Percentiles rank a stretch among this genome's conserved stretches.
These are phyloP conservation scores for Zygothrica quintamaculata DNA, from an alignment of 2,888 invertebrate species.

Conservation along the genomic window DNA sequence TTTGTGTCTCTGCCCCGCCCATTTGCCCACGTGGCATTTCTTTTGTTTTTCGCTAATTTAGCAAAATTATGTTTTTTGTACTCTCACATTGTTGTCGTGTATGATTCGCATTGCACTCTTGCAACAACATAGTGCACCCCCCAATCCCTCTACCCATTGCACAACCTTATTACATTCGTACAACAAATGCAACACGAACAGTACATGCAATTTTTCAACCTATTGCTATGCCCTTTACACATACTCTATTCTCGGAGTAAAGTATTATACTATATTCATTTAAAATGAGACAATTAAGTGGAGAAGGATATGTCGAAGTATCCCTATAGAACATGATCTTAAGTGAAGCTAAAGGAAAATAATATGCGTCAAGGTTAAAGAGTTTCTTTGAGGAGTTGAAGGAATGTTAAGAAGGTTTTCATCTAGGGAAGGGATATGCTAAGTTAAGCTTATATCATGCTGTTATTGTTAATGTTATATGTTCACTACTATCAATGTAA, in stretches of 20 bases:
- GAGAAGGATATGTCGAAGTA: too few relatives aligned
- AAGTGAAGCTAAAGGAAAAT: too few relatives aligned
- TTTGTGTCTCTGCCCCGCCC: slow-evolving; percentile 36
- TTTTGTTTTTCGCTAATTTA: slow-evolving; percentile 82
- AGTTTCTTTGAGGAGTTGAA: too few relatives aligned
- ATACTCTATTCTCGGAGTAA: slow-evolving; percentile 1
- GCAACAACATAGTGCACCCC: slow-evolving; percentile 29
- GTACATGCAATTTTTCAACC: slow-evolving; percentile 66
- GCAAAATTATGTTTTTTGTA: slow-evolving; percentile 80
- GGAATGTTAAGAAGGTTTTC: too few relatives aligned
- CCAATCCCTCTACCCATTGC: slow-evolving; percentile 2
- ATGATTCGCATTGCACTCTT: slow-evolving; percentile 58
- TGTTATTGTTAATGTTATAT: too few relatives aligned
- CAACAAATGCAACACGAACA: slow-evolving; percentile 67
- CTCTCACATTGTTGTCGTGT: slow-evolving; percentile 59
- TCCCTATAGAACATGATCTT: too few relatives aligned
- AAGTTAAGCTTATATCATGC: too few relatives aligned
- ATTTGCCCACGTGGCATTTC: slow-evolving; percentile 57
- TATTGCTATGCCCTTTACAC: slow-evolving; percentile 13
- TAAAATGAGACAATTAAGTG: not conserved
- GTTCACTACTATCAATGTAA: too few relatives aligned
- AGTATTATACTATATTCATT: not conserved
- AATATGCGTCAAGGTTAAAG: too few relatives aligned
- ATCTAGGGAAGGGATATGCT: too few relatives aligned
- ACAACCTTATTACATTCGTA: slow-evolving; percentile 43